Percentiles rank a stretch among this genome's conserved stretches.
These are phyloP conservation scores for Siniperca scherzeri DNA, from an alignment of 2,797 vertebrate species.

Conservation along the genomic window DNA sequence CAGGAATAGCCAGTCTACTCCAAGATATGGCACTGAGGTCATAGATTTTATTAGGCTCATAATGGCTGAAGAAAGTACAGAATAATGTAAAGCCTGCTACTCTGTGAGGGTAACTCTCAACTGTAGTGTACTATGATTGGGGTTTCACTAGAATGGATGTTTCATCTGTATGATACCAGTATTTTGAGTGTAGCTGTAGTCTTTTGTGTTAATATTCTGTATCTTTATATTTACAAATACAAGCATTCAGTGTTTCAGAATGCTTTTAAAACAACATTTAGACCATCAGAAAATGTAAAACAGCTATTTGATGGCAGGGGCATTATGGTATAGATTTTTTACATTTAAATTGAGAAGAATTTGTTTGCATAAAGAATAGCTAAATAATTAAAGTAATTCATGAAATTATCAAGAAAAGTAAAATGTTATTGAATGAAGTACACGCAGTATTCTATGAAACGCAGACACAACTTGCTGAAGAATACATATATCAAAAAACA, in stretches of 20 bases:
- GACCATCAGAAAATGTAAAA: background rate
- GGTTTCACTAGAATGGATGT: background rate
- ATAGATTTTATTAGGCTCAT: constrained; percentile 2
- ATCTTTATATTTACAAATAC: background rate
- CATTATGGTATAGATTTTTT: background rate
- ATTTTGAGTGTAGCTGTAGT: background rate
- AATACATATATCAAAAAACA: background rate
- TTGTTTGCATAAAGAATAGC: background rate
- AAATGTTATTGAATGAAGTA: background rate
- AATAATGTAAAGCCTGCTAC: background rate
- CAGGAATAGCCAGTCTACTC: background rate
- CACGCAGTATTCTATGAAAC: background rate
- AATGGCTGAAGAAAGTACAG: constrained; percentile 2
- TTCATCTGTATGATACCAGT: background rate
- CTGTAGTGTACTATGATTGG: no score
- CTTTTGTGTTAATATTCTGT: background rate
- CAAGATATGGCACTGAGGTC: background rate
- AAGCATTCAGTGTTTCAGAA: background rate
- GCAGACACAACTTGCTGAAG: background rate
- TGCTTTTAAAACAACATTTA: background rate
- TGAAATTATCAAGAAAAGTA: background rate
- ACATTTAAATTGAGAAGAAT: background rate
- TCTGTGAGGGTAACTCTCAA: background rate
- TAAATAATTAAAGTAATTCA: background rate
- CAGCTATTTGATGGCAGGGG: background rate